phyloP scores from a whole-genome alignment of 2,113 vertebrate genomes.

The Eudyptes chrysolophus region DNA sequence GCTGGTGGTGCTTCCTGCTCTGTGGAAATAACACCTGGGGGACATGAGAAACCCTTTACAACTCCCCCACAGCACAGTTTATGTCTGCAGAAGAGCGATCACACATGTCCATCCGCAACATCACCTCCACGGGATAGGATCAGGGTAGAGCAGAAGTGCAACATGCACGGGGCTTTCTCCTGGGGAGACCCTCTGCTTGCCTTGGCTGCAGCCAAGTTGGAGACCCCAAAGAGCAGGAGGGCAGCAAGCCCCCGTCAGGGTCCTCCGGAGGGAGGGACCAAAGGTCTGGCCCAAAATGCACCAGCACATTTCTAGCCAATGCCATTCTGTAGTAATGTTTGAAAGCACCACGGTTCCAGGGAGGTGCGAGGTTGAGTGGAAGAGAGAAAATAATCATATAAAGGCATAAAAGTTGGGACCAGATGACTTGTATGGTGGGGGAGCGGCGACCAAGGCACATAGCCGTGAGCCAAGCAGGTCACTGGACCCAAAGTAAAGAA shows the following conservation, averaged over 20 bases:
- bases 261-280: fast-evolving
- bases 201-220: background rate
- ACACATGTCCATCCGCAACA: fast-evolving
- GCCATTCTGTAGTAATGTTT: background rate
- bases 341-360: fast-evolving
- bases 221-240: background rate
- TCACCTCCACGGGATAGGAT: background rate
- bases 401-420: background rate
- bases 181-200: background rate
- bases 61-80: fast-evolving
- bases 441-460: background rate
- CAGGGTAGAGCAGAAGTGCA: background rate
- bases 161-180: background rate
- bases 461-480: background rate
- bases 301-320: background rate
- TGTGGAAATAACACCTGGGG: background rate
- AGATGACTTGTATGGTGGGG: background rate
- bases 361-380: background rate
- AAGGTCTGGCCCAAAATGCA: background rate
- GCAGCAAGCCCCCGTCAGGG: fast-evolving
- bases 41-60: background rate
- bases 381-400: background rate
- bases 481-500: background rate
- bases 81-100: background rate
- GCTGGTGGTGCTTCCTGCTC: background rate